Evolutionary conservation across 2,113 vertebrate genomes (phyloP), one percentile per base, ranked within the genome.

Genomic region (Nesogale talazaci): DNA sequence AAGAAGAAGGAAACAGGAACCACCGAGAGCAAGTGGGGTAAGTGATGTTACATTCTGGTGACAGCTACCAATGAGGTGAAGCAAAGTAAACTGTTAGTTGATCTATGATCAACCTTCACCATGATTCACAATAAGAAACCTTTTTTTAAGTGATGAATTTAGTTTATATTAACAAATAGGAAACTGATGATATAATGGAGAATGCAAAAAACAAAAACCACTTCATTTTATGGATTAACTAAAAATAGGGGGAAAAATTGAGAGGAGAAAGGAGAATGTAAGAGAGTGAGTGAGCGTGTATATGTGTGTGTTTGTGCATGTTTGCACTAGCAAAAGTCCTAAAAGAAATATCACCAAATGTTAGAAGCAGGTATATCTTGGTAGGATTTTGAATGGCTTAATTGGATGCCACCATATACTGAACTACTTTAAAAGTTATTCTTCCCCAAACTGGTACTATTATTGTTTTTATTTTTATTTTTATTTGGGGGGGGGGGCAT

Each of bases 371-470:
- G 59, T 91, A 81, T 38, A 2, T 94, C 4, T 82, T 86, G 56
- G 29, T 69, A 84, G 3, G 19, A 59, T 76, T 76, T 75, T 86
- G 17, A 74, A 80, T 70, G n/a, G 67, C 25, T 84, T 57, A 65
- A 89, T 80, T 94, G 76, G 93, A 67, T 63, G 36, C 8, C 89
- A 27, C 38, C 61, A 91, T 83, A 89, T 84, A 86, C 1, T 40
- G 86, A 63, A 12, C 40, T 80, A 34, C 77, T 70, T 84, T 67
- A 40, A 27, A 61, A 78, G 36, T 42, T 92, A 15, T 84, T 70
- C 6, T 19, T 20, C 1, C 79, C 59, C 87, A 79, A 52, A 17
- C 7, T 19, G n/a, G 14, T 78, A 65, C n/a, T 79, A 78, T 16
- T 59, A 52, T 20, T 4, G 74, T 90, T 89, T 83, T 76, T 36